Evolutionary conservation across 2,888 invertebrate genomes (phyloP).

Genomic region (Atrina japonica): DNA sequence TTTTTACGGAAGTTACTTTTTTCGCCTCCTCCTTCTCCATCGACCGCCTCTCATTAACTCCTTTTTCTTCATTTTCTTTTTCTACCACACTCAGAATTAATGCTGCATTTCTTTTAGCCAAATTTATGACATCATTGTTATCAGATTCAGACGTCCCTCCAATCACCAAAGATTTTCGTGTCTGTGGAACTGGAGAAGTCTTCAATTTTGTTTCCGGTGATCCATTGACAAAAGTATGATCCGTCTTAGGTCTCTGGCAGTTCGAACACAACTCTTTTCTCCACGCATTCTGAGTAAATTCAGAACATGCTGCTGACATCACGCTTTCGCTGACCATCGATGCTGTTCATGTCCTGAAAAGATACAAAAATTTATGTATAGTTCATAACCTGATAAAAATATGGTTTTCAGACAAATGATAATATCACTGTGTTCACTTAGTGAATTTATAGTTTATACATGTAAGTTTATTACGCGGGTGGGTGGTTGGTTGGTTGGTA

Average conservation of each 20-base stretch:
- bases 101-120: constrained; percentile 23
- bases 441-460: no score
- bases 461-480: no score
- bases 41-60: not conserved
- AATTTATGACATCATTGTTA: constrained; percentile 15
- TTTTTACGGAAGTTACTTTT: not conserved
- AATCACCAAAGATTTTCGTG: constrained; percentile 58
- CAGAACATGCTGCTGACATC: constrained; percentile 67
- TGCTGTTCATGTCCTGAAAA: constrained; percentile 35
- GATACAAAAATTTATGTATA: no score
- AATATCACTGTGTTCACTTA: no score
- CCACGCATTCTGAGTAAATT: constrained; percentile 77
- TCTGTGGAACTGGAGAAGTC: constrained; percentile 65
- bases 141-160: constrained; percentile 37
- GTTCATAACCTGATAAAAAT: no score
- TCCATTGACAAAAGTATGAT: constrained; percentile 53
- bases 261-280: constrained; percentile 73
- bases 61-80: constrained; percentile 1
- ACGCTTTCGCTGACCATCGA: constrained; percentile 58
- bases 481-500: no score
- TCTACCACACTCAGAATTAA: constrained; percentile 8
- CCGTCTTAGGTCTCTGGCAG: constrained; percentile 68
- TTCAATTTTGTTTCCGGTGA: constrained; percentile 11
- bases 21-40: constrained; percentile 5
- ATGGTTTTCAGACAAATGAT: no score